Evolutionary conservation across 35 echinoderm and acorn worm genomes (phyloP).

Genomic region (Heliocidaris tuberculata): DNA sequence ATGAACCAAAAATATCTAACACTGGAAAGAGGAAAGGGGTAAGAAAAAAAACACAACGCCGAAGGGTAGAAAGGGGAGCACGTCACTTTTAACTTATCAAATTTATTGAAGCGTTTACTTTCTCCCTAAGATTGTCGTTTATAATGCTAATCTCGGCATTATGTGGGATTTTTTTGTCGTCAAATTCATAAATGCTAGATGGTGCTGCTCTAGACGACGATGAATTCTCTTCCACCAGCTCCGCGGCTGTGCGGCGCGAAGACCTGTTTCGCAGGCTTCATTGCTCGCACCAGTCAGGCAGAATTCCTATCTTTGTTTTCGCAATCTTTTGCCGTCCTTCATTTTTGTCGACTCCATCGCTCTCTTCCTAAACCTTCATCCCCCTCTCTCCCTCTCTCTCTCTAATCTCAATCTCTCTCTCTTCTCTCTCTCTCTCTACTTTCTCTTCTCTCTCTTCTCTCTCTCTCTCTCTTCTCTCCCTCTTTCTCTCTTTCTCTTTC

Average conservation of each 20-base stretch:
- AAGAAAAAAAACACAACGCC: not conserved
- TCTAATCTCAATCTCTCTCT: no score
- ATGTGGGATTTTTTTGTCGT: not conserved
- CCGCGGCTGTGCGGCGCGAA: not conserved
- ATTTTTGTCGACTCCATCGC: not conserved
- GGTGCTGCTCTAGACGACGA: not conserved
- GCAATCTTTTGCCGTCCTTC: not conserved
- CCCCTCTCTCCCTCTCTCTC: not conserved
- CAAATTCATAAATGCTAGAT: conserved; percentile 3
- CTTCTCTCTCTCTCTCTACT: no score
- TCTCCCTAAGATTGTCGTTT: not conserved
- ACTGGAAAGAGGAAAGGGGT: not conserved
- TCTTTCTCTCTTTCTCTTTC: no score
- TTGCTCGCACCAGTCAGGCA: not conserved
- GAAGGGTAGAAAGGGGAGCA: conserved; percentile 19
- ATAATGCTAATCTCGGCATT: conserved; percentile 37
- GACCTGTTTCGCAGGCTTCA: not conserved
- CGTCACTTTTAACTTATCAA: conserved; percentile 37
- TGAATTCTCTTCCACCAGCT: not conserved
- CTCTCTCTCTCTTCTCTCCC: no score
- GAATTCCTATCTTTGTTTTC: not conserved
- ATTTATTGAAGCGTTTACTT: not conserved
- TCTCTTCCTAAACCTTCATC: not conserved
- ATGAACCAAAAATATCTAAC: not conserved
- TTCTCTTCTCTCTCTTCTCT: no score